Conservation (phyloP, 1,140 invertebrate genomes). For the Acromyrmex heyeri region DNA sequence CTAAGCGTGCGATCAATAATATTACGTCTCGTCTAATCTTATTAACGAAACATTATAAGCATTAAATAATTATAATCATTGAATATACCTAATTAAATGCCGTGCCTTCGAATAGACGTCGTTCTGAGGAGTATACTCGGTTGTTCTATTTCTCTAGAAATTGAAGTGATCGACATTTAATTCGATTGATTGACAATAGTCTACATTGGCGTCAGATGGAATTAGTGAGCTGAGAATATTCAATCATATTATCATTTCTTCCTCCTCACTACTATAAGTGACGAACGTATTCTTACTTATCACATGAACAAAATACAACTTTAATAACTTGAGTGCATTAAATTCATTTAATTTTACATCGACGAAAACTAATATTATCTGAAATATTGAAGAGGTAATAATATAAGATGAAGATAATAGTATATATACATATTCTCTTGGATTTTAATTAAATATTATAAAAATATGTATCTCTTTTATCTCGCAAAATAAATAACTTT, state of each 20-base stretch:
- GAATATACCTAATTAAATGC: slow-evolving; percentile 29
- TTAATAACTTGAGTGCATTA: background rate
- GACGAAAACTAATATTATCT: background rate
- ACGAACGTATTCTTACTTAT: slow-evolving; percentile 9
- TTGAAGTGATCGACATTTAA: slow-evolving; percentile 54
- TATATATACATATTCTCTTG: background rate
- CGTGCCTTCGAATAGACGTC: slow-evolving; percentile 8
- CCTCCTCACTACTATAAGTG: background rate
- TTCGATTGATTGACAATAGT: slow-evolving; percentile 47
- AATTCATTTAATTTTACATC: background rate
- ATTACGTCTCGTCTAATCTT: slow-evolving; percentile 5
- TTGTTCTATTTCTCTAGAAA: slow-evolving; percentile 29
- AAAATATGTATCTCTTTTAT: background rate
- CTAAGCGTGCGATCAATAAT: background rate
- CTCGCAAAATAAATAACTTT: background rate
- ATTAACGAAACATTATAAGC: background rate
- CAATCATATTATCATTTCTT: slow-evolving; percentile 1
- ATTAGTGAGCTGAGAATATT: slow-evolving; percentile 47
- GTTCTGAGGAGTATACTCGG: background rate
- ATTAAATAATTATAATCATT: slow-evolving; percentile 6
- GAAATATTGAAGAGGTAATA: background rate
- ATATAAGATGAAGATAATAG: background rate
- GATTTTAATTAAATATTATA: background rate
- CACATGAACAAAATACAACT: background rate
- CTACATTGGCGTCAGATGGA: background rate